Evolutionary conservation across 1,140 invertebrate genomes (phyloP), one percentile per base, ranked within the genome.

Genomic region (Drosophila orosa): DNA sequence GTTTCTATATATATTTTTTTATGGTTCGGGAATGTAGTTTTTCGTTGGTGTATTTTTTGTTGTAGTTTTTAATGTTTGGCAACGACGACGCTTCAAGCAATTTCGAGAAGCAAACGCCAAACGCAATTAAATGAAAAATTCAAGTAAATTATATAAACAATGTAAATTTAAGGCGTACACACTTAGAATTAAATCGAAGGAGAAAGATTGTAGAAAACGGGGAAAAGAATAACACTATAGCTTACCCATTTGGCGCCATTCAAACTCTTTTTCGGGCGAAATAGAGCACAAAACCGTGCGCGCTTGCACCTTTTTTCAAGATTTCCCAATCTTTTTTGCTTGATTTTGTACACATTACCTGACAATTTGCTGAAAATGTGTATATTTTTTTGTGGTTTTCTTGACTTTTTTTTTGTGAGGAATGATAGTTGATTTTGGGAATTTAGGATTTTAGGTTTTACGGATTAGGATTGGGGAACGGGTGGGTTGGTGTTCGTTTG

Each of bases 31-130:
- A 56, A 40, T 40, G 33, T 56, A n/a, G 57, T 52, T 39, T 50
- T 66, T 47, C 39, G 15, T 52, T 22, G 17, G 37, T 57, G 39
- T 66, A 29, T 40, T 69, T 52, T 45, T 69, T 47, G 52, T 62
- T 55, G 48, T 22, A n/a, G 44, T 59, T 35, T 62, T 55, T 54
- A 35, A 17, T 56, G 33, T 76, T 76, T 65, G 73, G 78, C 78
- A 80, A 63, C 60, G 78, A 73, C 78, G 80, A 69, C 66, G 78
- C 60, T 77, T 77, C 56, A 76, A 80, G 77, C 77, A 80, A 73
- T 66, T 59, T 65, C 15, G 55, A 61, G 42, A 67, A 65, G 61
- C 33, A 61, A 63, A 58, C 50, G 63, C 78, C 57, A 69, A 80
- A 69, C 59, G 48, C 42, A 80, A 52, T 52, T 52, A 52, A 75